Conservation (phyloP, 2,797 vertebrate genomes). For the Cephalopachus bancanus region DNA sequence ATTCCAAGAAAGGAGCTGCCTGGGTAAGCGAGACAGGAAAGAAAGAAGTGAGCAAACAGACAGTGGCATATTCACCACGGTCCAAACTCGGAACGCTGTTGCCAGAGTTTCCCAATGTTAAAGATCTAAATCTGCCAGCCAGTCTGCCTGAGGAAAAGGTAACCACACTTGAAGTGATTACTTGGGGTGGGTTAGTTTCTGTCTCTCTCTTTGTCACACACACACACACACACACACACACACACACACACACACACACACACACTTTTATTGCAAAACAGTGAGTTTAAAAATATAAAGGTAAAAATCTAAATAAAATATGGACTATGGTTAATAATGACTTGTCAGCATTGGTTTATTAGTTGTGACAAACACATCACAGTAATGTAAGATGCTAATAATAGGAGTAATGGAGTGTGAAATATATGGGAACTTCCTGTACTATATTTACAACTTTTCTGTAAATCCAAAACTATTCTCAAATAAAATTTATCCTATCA, state of each 20-base stretch:
- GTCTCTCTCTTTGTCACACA: constrained; percentile 79
- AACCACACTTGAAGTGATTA: constrained; percentile 91
- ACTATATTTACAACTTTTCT: neutral
- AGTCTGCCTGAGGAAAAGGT: constrained; percentile 99
- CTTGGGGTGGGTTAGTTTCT: constrained; percentile 71
- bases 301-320: neutral
- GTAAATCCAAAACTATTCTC: neutral
- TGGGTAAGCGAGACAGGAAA: constrained; percentile 99
- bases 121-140: constrained; percentile 99
- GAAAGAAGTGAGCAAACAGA: constrained; percentile 99
- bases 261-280: neutral
- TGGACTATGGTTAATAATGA: neutral
- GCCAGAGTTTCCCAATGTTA: constrained; percentile 99
- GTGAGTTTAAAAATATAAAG: neutral
- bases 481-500: neutral
- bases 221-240: neutral
- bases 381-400: neutral
- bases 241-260: neutral
- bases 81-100: constrained; percentile 99
- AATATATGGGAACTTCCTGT: neutral
- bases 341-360: neutral
- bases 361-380: neutral
- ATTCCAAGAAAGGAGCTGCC: constrained; percentile 99
- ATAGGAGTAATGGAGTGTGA: neutral
- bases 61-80: constrained; percentile 99